Evolutionary conservation across 2,888 invertebrate species (phyloP), one percentile per base, ranked within the genome.

Genomic region (Cinara cedri): DNA sequence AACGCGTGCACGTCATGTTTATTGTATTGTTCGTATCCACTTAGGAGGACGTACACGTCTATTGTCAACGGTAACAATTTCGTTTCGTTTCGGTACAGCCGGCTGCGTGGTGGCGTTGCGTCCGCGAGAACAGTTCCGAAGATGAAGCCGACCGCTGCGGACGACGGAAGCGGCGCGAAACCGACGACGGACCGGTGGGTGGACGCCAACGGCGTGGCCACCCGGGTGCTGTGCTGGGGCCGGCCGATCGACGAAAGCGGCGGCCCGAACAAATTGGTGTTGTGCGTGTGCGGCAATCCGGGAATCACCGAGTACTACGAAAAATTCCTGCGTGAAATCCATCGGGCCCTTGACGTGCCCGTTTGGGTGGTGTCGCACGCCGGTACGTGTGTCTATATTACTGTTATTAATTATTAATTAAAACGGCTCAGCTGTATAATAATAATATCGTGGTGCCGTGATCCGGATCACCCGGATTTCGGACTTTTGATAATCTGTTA

Each of bases 251-350:
- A 68, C 57, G 63, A 63, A 16, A 2, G 51, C 51, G n/a, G 34
- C 16, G 8, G 14, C 16, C 21, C 26, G 16, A 26, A 68, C 8
- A 49, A 16, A 55, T 85, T 95, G 13, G 89, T 94, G 62, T 83
- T 96, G 63, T 89, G 92, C 82, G 90, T 96, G 82, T 91, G 94
- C 42, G 96, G 97, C 46, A 97, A 97, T 88, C 97, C 97, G 11
- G 97, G 97, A 2, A 85, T 95, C 34, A 89, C 92, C 0, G 90
- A 91, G 81, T 96, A 92, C 86, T 97, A 97, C 84, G 88, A 89
- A 51, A 88, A 90, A 83, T 97, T 96, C 85, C 88, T 92, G 82
- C 87, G 89, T 62, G 87, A 88, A 46, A 83, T 97, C 9, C 88
- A 93, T 85, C 86, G 88, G 82, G 87, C 87, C 76, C 87, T 92